Conservation (phyloP, 2,888 invertebrate species). For the Autographa pulchrina region DNA sequence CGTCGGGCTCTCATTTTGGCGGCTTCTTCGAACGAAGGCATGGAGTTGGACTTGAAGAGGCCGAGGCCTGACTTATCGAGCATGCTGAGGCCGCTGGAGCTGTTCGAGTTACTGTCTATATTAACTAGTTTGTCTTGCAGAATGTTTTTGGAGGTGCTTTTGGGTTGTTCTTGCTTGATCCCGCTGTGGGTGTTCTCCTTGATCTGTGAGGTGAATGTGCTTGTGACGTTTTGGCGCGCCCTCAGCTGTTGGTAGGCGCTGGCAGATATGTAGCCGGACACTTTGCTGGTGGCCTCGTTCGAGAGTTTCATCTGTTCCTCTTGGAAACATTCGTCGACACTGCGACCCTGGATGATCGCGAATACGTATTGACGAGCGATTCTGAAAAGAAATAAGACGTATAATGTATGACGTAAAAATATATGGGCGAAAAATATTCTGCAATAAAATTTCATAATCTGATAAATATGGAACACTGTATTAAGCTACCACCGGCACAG, state of each 20-base stretch:
- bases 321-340: conserved; percentile 90
- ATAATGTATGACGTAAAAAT: too few relatives aligned
- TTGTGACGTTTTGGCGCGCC: conserved; percentile 66
- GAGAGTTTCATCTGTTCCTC: conserved; percentile 81
- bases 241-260: conserved; percentile 80
- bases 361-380: conserved; percentile 91
- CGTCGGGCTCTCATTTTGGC: conserved; percentile 88
- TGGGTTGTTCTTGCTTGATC: conserved; percentile 74
- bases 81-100: conserved; percentile 76
- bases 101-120: conserved; percentile 80
- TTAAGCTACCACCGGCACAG: too few relatives aligned
- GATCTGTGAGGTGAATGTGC: conserved; percentile 74
- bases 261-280: conserved; percentile 88
- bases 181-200: conserved; percentile 81
- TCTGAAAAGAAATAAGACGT: too few relatives aligned
- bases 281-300: conserved; percentile 73
- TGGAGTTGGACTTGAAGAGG: conserved; percentile 81
- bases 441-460: too few relatives aligned
- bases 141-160: conserved; percentile 80
- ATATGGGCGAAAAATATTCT: too few relatives aligned
- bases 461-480: too few relatives aligned
- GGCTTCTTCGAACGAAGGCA: conserved; percentile 84
- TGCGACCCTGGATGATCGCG: conserved; percentile 91
- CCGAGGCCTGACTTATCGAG: conserved; percentile 75
- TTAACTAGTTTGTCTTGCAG: conserved; percentile 86